Percentiles rank a stretch among this genome's conserved stretches.
Evolutionary conservation across 2,113 vertebrate species (phyloP).

Genomic region (Cinclus mexicanus): DNA sequence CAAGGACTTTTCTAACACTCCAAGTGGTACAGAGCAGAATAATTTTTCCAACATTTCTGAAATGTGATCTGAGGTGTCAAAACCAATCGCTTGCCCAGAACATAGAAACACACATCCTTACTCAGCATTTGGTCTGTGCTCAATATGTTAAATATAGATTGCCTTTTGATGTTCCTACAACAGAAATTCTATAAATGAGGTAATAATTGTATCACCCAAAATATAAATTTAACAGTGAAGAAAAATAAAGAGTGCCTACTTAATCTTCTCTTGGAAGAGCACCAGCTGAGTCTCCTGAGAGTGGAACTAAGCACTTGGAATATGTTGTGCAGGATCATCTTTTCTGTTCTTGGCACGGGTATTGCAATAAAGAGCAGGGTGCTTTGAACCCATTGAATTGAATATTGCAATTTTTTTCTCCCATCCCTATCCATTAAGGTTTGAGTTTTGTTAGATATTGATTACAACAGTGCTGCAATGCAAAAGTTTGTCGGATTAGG

Average conservation of each 20-base stretch:
- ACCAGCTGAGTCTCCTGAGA: neutral
- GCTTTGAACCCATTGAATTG: neutral
- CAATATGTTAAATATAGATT: neutral
- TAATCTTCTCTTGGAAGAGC: neutral
- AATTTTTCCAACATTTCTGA: neutral
- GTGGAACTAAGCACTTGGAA: neutral
- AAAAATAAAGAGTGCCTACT: neutral
- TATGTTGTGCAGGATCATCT: neutral
- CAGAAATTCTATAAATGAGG: neutral
- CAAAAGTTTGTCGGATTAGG: accelerated
- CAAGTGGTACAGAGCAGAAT: neutral
- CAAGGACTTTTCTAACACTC: neutral
- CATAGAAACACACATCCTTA: neutral
- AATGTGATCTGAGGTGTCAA: neutral
- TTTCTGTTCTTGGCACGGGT: neutral
- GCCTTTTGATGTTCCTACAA: neutral
- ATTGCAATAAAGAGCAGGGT: neutral
- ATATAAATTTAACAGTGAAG: neutral
- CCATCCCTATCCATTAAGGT: neutral
- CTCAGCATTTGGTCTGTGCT: neutral
- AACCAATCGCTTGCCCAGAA: neutral
- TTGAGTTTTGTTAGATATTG: neutral
- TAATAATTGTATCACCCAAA: neutral
- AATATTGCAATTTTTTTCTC: neutral
- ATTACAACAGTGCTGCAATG: neutral